Evolutionary conservation across 2,888 invertebrate genomes (phyloP), one percentile per base, ranked within the genome.

Genomic region (Ceramica pisi): DNA sequence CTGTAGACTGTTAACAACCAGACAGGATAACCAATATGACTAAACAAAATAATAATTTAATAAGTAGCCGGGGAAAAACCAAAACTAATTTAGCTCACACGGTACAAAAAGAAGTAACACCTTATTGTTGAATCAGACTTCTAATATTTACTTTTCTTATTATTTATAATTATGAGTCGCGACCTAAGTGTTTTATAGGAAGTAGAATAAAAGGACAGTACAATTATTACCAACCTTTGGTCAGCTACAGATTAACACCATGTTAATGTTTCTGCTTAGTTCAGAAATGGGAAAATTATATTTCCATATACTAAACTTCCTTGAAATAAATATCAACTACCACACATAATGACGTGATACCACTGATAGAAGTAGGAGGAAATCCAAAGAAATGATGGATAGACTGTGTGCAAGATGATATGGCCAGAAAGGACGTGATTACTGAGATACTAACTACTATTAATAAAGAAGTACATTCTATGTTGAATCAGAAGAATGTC

Each of bases 121-220:
- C 16, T 12, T 12, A 63, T 41, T 67, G 44, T 51, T 8, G 41
- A 41, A 14, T 50, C 41, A 41, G 26, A n/a, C 19, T 53, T 23
- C 16, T 44, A n/a, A 67, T 65, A 66, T 68, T 65, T 46, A 23
- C 46, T 55, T 55, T 67, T 55, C 46, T 55, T 9, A 55, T 65
- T 21, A n/a, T 21, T 50, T 10, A 16, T 2, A 19, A 10, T 21
- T 19, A 19, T 55, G 26, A 19, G 9, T 31, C 4, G 19, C 26
- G 21, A 23, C 12, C 6, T 21, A 12, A 4, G 12, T 16, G 21
- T 21, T 0, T 16, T 21, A 48, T 3, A 41, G 41, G 51, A 51
- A 51, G 14, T 23, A 51, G 6, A 51, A 51, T 23, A 14, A 51
- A 1, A 23, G 41, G 14, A 41, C 41, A 41, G 12, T 2, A 38